Conservation (phyloP, 2,113 vertebrate species). For the Tylochromis polylepis region DNA sequence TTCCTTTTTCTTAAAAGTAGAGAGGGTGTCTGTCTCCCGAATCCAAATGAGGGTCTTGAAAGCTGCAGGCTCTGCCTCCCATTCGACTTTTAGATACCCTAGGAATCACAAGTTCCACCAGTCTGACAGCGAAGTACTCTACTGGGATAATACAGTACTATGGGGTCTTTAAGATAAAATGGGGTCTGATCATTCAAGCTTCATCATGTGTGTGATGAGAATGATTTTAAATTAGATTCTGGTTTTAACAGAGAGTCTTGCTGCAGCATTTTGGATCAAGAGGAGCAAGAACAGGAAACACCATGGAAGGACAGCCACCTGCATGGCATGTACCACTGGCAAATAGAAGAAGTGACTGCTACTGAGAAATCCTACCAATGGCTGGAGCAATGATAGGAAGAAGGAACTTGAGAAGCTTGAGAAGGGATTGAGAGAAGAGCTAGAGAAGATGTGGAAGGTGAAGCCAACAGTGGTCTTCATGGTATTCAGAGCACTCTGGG, state of each 20-base stretch:
- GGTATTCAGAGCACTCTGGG: neutral
- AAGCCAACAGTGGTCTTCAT: neutral
- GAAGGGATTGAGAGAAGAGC: neutral
- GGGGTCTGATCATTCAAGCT: too few relatives aligned
- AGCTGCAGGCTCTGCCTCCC: neutral
- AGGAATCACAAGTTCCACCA: neutral
- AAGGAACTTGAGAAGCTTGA: neutral
- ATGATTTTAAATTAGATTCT: too few relatives aligned
- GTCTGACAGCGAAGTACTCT: neutral
- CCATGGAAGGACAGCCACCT: too few relatives aligned
- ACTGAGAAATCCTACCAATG: too few relatives aligned
- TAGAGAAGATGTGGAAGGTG: neutral
- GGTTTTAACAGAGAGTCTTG: too few relatives aligned
- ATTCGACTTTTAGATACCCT: neutral
- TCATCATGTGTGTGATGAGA: too few relatives aligned
- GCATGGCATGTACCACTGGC: too few relatives aligned
- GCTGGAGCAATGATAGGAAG: too few relatives aligned
- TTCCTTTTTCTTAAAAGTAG: neutral
- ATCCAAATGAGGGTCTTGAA: neutral
- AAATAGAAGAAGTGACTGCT: too few relatives aligned
- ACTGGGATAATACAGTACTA: neutral
- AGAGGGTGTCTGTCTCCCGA: neutral
- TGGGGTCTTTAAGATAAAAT: too few relatives aligned
- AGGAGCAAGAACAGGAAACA: too few relatives aligned
- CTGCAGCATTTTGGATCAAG: too few relatives aligned